Base-by-base conservation (phyloP, 2,888 invertebrate genomes). In the Acronicta alni region DNA sequence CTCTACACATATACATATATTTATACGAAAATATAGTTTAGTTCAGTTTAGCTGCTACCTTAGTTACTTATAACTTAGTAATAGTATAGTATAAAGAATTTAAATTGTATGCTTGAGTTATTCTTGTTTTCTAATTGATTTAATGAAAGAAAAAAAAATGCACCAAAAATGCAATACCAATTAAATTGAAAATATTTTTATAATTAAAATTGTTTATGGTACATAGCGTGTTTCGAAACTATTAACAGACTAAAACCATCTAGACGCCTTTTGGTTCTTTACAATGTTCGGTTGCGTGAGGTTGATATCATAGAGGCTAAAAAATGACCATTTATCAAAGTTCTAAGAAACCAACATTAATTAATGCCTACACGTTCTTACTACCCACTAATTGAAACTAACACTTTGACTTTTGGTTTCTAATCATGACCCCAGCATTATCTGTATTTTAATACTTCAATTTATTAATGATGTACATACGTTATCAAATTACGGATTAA, bases 351-450 rank as follows among this genome's bases (percentile, higher is more conserved):
- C 23, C 20, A 47, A 46, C 17, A 61, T 64, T 71, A 57, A 71
- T 65, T 45, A 56, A 57, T 59, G 39, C 43, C 44, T 61, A 67
- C 59, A 52, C 54, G 57, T 55, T 71, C 42, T 30, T 42, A 15
- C 44, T 51, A 46, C 51, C 43, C 43, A 54, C 43, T 73, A 62
- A 75, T 75, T 75, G 72, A 68, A 69, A 68, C 41, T 32, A 59
- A 57, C 44, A 45, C 57, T 61, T 57, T 30, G 30, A 30, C 30
- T 30, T 30, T 30, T 54, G 30, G 51, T 66, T 48, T 39, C 26
- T 61, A 57, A 49, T 58, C 57, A 57, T 66, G 76, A 77, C 76
- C 77, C 53, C 64, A 20, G 55, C 39, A 45, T 58, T 72, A 75
- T 72, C 77, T 60, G 38, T 26, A 39, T 72, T 64, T 60, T 64